A percentile compares a stretch with the other conserved stretches of the same genome.
Evolutionary conservation across 2,113 vertebrate genomes (phyloP).

Genomic region (Monarcha castaneiventris): DNA sequence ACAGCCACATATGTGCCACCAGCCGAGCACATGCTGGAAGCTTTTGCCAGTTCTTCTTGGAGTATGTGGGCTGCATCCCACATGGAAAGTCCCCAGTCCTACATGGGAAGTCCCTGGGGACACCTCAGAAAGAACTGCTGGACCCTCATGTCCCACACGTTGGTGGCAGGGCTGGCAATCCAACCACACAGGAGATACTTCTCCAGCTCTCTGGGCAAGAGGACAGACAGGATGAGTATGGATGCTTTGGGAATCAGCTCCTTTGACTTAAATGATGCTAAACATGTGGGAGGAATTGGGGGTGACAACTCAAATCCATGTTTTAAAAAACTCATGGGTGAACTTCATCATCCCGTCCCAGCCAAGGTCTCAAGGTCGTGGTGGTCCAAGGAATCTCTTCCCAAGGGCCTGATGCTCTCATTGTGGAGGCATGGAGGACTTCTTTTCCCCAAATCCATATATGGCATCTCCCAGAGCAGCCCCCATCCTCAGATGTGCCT

Average conservation of each 20-base stretch:
- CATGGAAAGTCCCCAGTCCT: accelerated
- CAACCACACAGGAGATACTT: not conserved
- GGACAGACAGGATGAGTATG: not conserved
- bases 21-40: not conserved
- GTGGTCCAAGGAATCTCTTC: not conserved
- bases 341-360: accelerated
- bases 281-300: not conserved
- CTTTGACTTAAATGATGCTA: not conserved
- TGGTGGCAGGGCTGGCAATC: accelerated
- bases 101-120: accelerated
- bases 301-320: not conserved
- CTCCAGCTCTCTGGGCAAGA: accelerated
- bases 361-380: accelerated
- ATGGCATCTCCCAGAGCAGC: accelerated
- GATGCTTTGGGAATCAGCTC: not conserved
- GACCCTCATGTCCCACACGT: accelerated
- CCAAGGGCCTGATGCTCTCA: not conserved
- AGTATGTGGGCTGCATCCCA: not conserved
- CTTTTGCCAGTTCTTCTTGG: not conserved
- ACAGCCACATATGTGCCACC: not conserved
- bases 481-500: not conserved
- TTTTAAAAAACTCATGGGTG: not conserved
- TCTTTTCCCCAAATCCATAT: not conserved
- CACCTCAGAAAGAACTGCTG: not conserved
- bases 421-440: not conserved